These are phyloP conservation scores for Ctenosaura bakeri DNA, from an alignment of 2,797 vertebrate genomes.

Conservation along the genomic window DNA sequence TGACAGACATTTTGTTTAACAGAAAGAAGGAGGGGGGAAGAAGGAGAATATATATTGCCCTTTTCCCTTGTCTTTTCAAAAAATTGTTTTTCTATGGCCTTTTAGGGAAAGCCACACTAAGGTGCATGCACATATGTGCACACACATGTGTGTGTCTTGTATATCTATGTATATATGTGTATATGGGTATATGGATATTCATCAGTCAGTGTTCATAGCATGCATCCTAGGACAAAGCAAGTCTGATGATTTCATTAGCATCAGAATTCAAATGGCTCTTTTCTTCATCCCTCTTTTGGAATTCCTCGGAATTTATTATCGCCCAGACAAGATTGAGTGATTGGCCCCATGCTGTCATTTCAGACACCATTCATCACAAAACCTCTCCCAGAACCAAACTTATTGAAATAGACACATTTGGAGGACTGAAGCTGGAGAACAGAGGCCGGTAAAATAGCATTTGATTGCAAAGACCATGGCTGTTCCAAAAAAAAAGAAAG, in stretches of 20 bases:
- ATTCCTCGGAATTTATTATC: not conserved
- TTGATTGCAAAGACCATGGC: not conserved
- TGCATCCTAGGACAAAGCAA: rapidly evolving
- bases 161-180: too few species aligned
- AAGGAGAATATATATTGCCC: too few species aligned
- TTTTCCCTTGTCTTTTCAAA: too few species aligned
- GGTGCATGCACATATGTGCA: too few species aligned
- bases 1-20: too few species aligned
- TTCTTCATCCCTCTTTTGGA: not conserved
- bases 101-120: too few species aligned
- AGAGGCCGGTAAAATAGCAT: not conserved
- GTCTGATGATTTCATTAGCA: slow-evolving; percentile 30
- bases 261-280: not conserved
- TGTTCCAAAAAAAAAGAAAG: rapidly evolving
- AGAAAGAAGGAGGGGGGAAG: too few species aligned
- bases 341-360: slow-evolving; percentile 44
- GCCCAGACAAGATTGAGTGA: slow-evolving; percentile 51
- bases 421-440: slow-evolving; percentile 20
- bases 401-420: slow-evolving; percentile 41
- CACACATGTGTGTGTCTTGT: too few species aligned
- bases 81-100: too few species aligned
- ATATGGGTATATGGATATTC: too few species aligned
- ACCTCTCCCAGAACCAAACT: slow-evolving; percentile 46
- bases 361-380: slow-evolving; percentile 48
- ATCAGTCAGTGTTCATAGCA: not conserved